phyloP scores from a whole-genome alignment of 2,113 vertebrate species.

The Ciconia maguari region DNA sequence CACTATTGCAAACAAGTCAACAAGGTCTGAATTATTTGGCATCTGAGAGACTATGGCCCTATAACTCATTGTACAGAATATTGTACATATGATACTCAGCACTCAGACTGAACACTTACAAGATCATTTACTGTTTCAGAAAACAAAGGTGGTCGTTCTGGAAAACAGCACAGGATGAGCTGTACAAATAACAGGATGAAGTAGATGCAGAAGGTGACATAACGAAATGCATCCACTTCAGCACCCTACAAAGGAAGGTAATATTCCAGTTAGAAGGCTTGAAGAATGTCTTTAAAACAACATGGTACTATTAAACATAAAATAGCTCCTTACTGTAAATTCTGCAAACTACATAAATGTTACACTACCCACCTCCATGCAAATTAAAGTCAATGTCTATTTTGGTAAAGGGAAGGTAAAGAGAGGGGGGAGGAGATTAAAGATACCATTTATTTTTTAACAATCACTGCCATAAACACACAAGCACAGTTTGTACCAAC shows the following conservation, averaged over 20 bases:
- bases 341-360: not conserved
- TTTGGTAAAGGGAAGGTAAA: not conserved
- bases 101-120: conserved; percentile 74
- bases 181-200: conserved; percentile 82
- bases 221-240: conserved; percentile 76
- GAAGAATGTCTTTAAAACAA: not conserved
- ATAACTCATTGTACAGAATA: not conserved
- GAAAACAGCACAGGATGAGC: conserved; percentile 85
- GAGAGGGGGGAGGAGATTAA: not conserved
- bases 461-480: not conserved
- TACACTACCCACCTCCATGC: not conserved
- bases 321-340: not conserved
- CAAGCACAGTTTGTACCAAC: not conserved
- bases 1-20: not conserved
- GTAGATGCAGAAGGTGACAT: conserved; percentile 87
- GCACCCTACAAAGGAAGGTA: conserved; percentile 32
- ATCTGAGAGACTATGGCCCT: not conserved
- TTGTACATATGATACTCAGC: rapidly evolving
- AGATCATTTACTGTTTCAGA: conserved; percentile 82
- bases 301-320: not conserved
- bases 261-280: not conserved
- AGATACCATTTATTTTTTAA: not conserved
- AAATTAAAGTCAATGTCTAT: not conserved
- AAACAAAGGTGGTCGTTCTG: conserved; percentile 87
- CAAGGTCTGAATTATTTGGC: not conserved